A percentile compares a stretch with the other conserved stretches of the same genome.
These are phyloP conservation scores for Asobara japonica DNA, from an alignment of 1,140 invertebrate species.

Conservation along the genomic window DNA sequence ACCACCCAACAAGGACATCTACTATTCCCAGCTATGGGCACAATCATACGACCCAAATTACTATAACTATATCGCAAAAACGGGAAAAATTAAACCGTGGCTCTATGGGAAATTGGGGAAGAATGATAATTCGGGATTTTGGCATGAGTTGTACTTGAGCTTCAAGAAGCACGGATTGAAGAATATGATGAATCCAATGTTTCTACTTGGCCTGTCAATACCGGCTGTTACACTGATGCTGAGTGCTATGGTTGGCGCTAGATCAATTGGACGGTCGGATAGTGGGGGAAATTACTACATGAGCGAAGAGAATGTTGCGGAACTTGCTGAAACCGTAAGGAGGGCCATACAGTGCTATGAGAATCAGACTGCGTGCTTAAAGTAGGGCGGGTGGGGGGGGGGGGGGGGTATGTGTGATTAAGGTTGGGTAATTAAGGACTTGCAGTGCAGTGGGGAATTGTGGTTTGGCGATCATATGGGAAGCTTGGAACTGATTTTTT, in stretches of 20 bases:
- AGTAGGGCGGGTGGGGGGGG: neutral
- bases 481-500: no score
- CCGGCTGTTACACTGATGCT: constrained; percentile 60
- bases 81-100: constrained; percentile 59
- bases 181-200: constrained; percentile 61
- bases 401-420: neutral
- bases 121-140: constrained; percentile 47
- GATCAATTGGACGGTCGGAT: constrained; percentile 50
- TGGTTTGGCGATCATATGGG: no score
- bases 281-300: constrained; percentile 36
- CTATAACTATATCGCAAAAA: constrained; percentile 60
- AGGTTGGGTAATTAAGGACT: neutral
- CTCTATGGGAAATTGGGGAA: constrained; percentile 55
- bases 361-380: constrained; percentile 34
- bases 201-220: constrained; percentile 59
- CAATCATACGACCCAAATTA: constrained; percentile 63
- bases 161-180: constrained; percentile 61
- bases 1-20: constrained; percentile 50
- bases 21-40: constrained; percentile 57
- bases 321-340: constrained; percentile 50
- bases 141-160: constrained; percentile 52
- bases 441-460: neutral
- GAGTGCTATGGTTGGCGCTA: constrained; percentile 55
- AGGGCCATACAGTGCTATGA: constrained; percentile 51
- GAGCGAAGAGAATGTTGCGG: constrained; percentile 47